Evolutionary conservation across 2,797 vertebrate species (phyloP).

Genomic region (Sciurus vulgaris): DNA sequence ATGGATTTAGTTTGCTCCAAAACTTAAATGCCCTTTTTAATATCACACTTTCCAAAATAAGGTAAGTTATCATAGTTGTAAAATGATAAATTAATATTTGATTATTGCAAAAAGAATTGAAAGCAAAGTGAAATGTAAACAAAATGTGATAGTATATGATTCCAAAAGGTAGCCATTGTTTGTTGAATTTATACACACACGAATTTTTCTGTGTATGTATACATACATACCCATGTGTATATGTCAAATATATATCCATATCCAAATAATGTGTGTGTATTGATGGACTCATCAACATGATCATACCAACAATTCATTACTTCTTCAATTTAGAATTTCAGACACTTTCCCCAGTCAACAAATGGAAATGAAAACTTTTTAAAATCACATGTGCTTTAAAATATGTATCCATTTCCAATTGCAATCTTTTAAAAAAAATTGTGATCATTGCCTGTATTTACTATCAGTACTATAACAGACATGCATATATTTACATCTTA

Average conservation of each 20-base stretch:
- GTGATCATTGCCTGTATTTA: neutral
- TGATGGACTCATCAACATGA: neutral
- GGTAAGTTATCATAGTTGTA: neutral
- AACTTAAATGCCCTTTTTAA: neutral
- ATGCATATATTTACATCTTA: neutral
- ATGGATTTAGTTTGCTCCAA: neutral
- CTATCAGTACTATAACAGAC: neutral
- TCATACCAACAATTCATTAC: neutral
- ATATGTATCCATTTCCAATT: neutral
- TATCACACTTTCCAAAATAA: neutral
- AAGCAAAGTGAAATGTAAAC: neutral
- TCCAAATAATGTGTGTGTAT: neutral
- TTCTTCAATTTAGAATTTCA: neutral
- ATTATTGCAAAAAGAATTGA: neutral
- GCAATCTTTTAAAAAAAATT: neutral
- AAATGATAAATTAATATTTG: constrained; percentile 45
- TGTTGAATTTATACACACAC: neutral
- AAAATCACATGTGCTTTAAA: neutral
- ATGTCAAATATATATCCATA: neutral
- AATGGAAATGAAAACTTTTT: neutral
- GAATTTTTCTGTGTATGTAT: neutral
- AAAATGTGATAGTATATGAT: neutral
- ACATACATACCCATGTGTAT: neutral
- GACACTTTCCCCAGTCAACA: neutral
- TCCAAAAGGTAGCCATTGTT: neutral